Base-by-base conservation (phyloP, 2,888 invertebrate genomes). In the Hyposoter didymator region DNA sequence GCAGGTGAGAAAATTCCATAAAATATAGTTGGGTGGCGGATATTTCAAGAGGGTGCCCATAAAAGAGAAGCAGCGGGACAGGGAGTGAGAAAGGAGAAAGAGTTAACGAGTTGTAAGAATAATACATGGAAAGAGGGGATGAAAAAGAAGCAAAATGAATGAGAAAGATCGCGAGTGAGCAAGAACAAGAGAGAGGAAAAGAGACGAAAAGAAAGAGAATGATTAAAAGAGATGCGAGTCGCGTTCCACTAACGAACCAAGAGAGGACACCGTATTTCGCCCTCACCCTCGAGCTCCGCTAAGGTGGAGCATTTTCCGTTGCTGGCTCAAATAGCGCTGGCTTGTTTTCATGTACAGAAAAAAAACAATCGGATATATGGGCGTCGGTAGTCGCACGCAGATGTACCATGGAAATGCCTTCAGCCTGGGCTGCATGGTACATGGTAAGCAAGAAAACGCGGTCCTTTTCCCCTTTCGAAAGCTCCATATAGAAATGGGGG, bases 231-330 rank as follows among this genome's bases (percentile, higher is more conserved):
- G 55, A 39, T 49, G 78, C 69, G 22, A 62, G 47, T 64, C 32
- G 79, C 67, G 47, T 22, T 69, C 78, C 62, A 19, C 74, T 83
- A 83, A 83, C 83, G 83, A 83, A 78, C 83, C 83, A 45, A 74
- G 49, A 76, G 32, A 78, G 78, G 47, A 69, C 78, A 74, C 32
- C 47, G 52, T 67, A 66, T 52, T 76, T 39, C 66, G 10, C 64
- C 12, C 64, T 62, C 52, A 45, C 43, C 47, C 73, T 39, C 72
- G 32, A 47, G 72, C 67, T 78, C 10, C 19, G 66, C 43, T 28
- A 43, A 47, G 62, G 66, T 66, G 73, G 47, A 81, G 66, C 52
- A 43, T 82, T 78, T 78, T 83, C 78, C 67, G 67, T 67, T 62
- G 78, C 35, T 39, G 67, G 43, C 67, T 52, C 69, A 69, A 83